Base-by-base conservation (phyloP, 1,140 invertebrate genomes). In the Globodera ellingtonae region DNA sequence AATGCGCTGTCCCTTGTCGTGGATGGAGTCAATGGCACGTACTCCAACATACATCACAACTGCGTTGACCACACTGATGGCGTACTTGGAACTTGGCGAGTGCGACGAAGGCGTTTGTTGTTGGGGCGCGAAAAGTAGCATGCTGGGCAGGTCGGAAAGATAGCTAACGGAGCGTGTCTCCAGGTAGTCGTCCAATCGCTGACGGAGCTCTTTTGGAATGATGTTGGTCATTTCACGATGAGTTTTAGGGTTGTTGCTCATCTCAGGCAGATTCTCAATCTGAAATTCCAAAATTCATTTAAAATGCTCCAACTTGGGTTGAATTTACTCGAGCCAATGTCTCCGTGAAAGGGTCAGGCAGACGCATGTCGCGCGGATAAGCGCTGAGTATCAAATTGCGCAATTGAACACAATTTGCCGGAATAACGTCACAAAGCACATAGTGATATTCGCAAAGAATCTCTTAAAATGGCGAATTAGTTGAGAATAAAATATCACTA, bases 401-500 rank as follows among this genome's bases (percentile, higher is more conserved):
- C 95, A 99, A 97, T 90, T 98, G 97, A 85, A 99, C 97, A 89
- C 97, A 99, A 89, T 99, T 99, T 0, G 96, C 94, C 81, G 97
- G 97, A 87, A 99, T 98, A 66, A 95, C 95, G 90, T 99, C 97
- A 90, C 97, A 98, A 90, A 99, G 98, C n/a, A 95, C 94, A 89
- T 98, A 98, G 89, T 99, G 96, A 89, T 98, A 99, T 88, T 99
- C 97, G 89, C 96, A 98, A 44, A 99, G 91, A 89, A 99, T 98
- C 90, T 99, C 98, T 0, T 10, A n/a, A 62, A 76, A 50, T 4
- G 13, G 35, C 0, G 24, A 77, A 77, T 35, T 24, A 18, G 0
- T 15, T 47, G 0, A 76, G 4, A 21, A 10, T 7, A 75, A 75
- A 75, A 75, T 67, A 66, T 4, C 35, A 75, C 18, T 5, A 75